phyloP scores from a whole-genome alignment of 1,140 invertebrate species.

The Drosophila leontia region DNA sequence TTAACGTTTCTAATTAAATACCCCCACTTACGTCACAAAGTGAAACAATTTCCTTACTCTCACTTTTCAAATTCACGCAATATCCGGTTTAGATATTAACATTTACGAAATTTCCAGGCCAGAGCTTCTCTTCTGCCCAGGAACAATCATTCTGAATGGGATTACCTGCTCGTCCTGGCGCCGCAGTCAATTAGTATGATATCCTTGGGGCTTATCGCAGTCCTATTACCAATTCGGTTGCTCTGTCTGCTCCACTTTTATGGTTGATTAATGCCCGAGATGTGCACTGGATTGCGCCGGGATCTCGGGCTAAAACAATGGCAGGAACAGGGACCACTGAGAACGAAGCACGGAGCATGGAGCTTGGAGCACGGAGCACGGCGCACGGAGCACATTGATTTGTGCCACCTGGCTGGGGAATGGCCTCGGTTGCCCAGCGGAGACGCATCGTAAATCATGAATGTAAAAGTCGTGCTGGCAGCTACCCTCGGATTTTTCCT shows the following conservation, averaged over 20 bases:
- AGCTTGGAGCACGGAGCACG: slow-evolving; percentile 14
- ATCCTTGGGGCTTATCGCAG: slow-evolving; percentile 60
- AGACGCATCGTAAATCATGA: slow-evolving; percentile 76
- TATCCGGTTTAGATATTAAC: slow-evolving; percentile 40
- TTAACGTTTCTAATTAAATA: slow-evolving; percentile 36
- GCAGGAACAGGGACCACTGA: slow-evolving; percentile 6
- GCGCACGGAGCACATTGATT: slow-evolving; percentile 54
- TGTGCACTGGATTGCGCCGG: slow-evolving; percentile 52
- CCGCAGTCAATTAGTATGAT: slow-evolving; percentile 65
- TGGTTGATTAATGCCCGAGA: slow-evolving; percentile 71
- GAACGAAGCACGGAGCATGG: background rate
- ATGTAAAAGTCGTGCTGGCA: slow-evolving; percentile 58
- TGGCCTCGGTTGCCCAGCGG: slow-evolving; percentile 39
- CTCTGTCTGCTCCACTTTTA: slow-evolving; percentile 57
- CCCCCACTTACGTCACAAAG: background rate
- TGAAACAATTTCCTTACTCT: slow-evolving; percentile 14
- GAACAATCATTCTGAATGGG: slow-evolving; percentile 22
- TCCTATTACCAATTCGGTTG: slow-evolving; percentile 49
- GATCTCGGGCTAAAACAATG: slow-evolving; percentile 34
- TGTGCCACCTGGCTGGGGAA: slow-evolving; percentile 68
- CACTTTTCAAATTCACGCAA: slow-evolving; percentile 19
- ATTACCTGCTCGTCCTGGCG: slow-evolving; percentile 5
- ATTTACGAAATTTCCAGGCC: slow-evolving; percentile 4
- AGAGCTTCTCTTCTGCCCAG: background rate
- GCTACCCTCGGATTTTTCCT: slow-evolving; percentile 12